Conservation (phyloP, 2,888 invertebrate genomes). For the Tinea trinotella region DNA sequence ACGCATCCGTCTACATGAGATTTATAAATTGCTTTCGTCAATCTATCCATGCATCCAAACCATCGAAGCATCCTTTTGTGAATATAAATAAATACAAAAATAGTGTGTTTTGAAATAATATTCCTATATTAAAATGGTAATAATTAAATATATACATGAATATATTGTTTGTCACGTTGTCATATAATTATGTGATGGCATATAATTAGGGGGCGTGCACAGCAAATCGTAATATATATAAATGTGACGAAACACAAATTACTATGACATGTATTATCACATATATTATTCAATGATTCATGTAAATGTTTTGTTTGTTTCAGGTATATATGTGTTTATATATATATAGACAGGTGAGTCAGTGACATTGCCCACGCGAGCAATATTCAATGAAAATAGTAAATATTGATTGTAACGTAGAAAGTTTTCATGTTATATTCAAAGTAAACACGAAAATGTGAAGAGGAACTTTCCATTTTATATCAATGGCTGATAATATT, state of each 20-base stretch:
- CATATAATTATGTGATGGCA: neutral
- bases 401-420: neutral
- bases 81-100: too few relatives aligned
- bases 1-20: too few relatives aligned
- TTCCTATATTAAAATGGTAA: too few relatives aligned
- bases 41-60: too few relatives aligned
- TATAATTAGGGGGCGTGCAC: neutral
- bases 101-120: too few relatives aligned
- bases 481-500: too few relatives aligned
- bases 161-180: neutral
- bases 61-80: too few relatives aligned
- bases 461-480: too few relatives aligned
- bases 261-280: neutral
- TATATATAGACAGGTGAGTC: too few relatives aligned
- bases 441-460: neutral
- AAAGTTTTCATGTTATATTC: neutral
- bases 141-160: too few relatives aligned
- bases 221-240: neutral
- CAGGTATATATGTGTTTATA: too few relatives aligned
- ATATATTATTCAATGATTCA: neutral
- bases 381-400: conserved; percentile 1
- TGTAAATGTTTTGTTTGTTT: conserved; percentile 11
- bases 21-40: too few relatives aligned
- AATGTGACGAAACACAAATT: neutral
- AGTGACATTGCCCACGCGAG: neutral